Evolutionary conservation across 2,797 vertebrate species (phyloP).

Genomic region (Gastrophryne carolinensis): DNA sequence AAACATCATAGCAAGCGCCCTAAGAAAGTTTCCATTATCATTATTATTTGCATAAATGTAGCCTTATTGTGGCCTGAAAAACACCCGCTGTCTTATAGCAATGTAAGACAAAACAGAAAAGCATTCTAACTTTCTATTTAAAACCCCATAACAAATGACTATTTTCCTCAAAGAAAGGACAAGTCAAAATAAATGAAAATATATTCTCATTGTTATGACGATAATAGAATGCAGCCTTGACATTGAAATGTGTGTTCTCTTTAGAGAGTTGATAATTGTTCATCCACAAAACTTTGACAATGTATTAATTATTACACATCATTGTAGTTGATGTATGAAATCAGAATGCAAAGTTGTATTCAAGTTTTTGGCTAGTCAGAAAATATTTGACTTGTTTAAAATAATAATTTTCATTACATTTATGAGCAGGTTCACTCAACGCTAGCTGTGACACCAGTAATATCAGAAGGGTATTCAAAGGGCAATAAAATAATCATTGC

Average conservation of each 20-base stretch:
- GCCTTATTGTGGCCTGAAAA: slow-evolving; percentile 21
- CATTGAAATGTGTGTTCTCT: neutral
- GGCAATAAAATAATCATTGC: too few relatives aligned
- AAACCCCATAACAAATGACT: neutral
- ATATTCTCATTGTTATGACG: neutral
- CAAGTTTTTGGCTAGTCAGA: too few relatives aligned
- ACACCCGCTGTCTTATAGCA: slow-evolving; percentile 31
- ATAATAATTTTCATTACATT: too few relatives aligned
- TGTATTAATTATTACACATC: neutral
- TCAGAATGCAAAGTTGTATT: neutral
- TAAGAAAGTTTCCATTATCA: slow-evolving; percentile 28
- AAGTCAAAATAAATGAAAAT: slow-evolving; percentile 26
- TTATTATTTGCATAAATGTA: slow-evolving; percentile 39
- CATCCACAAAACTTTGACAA: neutral
- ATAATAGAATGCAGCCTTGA: slow-evolving; percentile 12
- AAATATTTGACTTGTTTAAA: too few relatives aligned
- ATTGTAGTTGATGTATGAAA: too few relatives aligned
- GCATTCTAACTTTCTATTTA: slow-evolving; percentile 14
- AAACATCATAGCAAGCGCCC: slow-evolving; percentile 28
- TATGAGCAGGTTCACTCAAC: too few relatives aligned
- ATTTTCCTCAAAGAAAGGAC: slow-evolving; percentile 34
- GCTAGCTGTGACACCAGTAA: too few relatives aligned
- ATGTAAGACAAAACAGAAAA: slow-evolving; percentile 9
- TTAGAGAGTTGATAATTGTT: neutral
- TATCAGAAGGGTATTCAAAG: too few relatives aligned